Conservation (phyloP, 2,797 vertebrate species). For the Periparus ater region DNA sequence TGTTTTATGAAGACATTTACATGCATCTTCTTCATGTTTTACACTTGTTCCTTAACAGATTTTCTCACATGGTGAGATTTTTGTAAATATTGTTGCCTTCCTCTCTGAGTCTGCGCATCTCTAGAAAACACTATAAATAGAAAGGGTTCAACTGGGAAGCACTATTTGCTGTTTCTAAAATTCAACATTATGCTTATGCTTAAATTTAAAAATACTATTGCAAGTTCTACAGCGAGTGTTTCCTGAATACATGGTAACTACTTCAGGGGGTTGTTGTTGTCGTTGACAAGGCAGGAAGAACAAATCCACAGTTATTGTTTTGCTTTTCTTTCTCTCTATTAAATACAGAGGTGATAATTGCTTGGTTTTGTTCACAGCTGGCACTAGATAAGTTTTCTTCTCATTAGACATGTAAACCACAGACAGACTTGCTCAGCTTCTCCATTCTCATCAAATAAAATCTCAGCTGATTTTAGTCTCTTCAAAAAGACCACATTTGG, state of each 20-base stretch:
- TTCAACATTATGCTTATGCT: not conserved
- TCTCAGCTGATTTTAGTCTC: not conserved
- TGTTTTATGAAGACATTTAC: not conserved
- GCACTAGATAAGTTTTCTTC: not conserved
- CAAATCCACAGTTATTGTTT: not conserved
- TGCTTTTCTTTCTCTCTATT: not conserved
- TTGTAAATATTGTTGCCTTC: not conserved
- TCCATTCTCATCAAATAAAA: not conserved
- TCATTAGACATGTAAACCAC: not conserved
- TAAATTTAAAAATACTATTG: not conserved
- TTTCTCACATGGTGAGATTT: not conserved
- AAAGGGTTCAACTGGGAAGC: not conserved
- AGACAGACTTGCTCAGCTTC: not conserved
- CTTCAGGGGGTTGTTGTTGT: not conserved
- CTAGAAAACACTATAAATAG: not conserved
- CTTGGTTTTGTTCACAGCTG: slow-evolving; percentile 13
- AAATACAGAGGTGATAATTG: slow-evolving; percentile 27
- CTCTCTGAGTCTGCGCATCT: not conserved
- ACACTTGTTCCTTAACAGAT: not conserved
- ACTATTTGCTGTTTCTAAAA: not conserved
- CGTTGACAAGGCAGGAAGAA: not conserved
- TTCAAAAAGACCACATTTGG: not conserved
- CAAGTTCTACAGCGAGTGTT: not conserved
- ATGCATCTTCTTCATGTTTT: not conserved
- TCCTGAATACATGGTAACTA: not conserved